Evolutionary conservation across 1,140 invertebrate species (phyloP).

Genomic region (Drosophila nannoptera): DNA sequence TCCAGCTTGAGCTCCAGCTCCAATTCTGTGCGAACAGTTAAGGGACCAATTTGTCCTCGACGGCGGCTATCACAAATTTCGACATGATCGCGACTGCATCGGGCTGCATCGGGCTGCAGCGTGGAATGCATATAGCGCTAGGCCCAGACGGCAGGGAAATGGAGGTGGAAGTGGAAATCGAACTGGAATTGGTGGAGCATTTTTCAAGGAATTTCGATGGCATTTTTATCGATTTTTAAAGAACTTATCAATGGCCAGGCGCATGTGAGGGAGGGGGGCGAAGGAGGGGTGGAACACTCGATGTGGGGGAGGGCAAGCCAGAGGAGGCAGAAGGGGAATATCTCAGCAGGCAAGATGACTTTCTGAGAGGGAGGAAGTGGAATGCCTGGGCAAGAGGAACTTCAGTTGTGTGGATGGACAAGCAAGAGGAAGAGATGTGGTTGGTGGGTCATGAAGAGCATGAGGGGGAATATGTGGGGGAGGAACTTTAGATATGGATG

Average conservation of each 20-base stretch:
- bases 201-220: slow-evolving; percentile 44
- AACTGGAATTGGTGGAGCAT: neutral
- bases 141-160: slow-evolving; percentile 19
- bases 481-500: too few relatives aligned
- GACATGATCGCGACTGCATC: slow-evolving; percentile 57
- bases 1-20: neutral
- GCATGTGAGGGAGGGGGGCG: neutral
- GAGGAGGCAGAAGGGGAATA: too few relatives aligned
- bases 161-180: neutral
- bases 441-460: too few relatives aligned
- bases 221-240: slow-evolving; percentile 53
- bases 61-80: slow-evolving; percentile 62
- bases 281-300: too few relatives aligned
- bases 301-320: too few relatives aligned
- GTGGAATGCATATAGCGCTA: slow-evolving; percentile 30
- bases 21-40: slow-evolving; percentile 41
- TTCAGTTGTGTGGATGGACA: too few relatives aligned
- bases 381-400: too few relatives aligned
- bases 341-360: too few relatives aligned
- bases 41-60: slow-evolving; percentile 68
- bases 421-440: too few relatives aligned
- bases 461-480: too few relatives aligned
- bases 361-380: too few relatives aligned
- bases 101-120: slow-evolving; percentile 31
- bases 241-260: slow-evolving; percentile 8